Base-by-base conservation (phyloP, 2,888 invertebrate species). In the Caenorhabditis sp. region DNA sequence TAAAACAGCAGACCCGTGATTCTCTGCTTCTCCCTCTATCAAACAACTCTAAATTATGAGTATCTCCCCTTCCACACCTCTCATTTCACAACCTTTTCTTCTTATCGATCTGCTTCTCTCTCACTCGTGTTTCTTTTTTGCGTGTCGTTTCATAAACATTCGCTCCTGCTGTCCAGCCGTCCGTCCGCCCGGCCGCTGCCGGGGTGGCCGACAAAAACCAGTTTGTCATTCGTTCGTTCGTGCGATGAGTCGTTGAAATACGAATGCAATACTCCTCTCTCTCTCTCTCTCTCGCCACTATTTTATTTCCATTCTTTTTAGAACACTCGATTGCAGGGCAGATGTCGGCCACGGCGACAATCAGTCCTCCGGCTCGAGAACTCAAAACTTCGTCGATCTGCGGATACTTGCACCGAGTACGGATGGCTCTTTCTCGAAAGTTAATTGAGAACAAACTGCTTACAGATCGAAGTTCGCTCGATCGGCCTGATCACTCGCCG, bases 401-500 rank as follows among this genome's bases (percentile, higher is more conserved):
- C 52, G 75, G 75, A 30, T 75, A 75, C 43, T 52, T 75, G 27
- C 75, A 75, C 53, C 55, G 75, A 22, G 70, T 75, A 15, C 1
- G 46, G 7, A n/a, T 8, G 1, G 5, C 9, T 30, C 27, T 4
- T 5, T n/a, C n/a, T n/a, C n/a, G n/a, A n/a, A n/a, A n/a, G 3
- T 48, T 50, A 17, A 7, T 8, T 9, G n/a, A n/a, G n/a, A n/a
- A n/a, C n/a, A n/a, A n/a, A n/a, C 11, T 32, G 9, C n/a, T 61
- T 77, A 7, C 65, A 83, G 83, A 73, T 83, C 17, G 83, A 83
- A 58, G 59, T 74, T 1, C 76, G 83, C 17, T 78, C 83, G 1
- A 81, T 83, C 27, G 82, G 83, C 4, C 55, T 82, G n/a, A 74
- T 83, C 48, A 70, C 80, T 15, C 70, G 80, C 9, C 72, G 82